phyloP scores from a whole-genome alignment of 1,140 invertebrate species.

The Panonychus citri region DNA sequence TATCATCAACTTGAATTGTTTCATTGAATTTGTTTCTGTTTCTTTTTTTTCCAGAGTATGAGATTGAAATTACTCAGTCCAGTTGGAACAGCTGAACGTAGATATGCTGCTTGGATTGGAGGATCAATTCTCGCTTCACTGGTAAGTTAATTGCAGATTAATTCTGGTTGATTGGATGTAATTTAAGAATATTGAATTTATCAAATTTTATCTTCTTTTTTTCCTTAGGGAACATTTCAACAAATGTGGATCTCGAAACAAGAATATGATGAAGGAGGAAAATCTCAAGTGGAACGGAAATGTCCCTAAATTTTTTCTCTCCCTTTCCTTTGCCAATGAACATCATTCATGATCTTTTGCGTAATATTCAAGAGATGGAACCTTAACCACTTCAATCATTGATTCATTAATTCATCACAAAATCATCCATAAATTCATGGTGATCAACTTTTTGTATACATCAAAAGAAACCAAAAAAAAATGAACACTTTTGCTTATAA shows the following conservation, averaged over 20 bases:
- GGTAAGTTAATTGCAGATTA: constrained; percentile 17
- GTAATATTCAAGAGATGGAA: too few species aligned
- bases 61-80: constrained; percentile 62
- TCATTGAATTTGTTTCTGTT: neutral
- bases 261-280: constrained; percentile 84
- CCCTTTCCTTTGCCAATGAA: too few species aligned
- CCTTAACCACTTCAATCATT: too few species aligned
- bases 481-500: too few species aligned
- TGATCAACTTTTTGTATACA: too few species aligned
- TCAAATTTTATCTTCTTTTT: neutral
- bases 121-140: constrained; percentile 84
- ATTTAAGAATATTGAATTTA: neutral
- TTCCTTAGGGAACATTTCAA: constrained; percentile 57
- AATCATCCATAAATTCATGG: too few species aligned
- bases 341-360: too few species aligned
- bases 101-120: constrained; percentile 86
- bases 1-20: neutral
- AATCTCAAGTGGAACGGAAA: constrained; percentile 70
- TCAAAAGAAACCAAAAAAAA: too few species aligned
- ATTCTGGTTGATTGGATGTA: neutral
- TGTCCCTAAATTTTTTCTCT: constrained; percentile 34
- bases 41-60: constrained; percentile 37
- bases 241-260: constrained; percentile 95
- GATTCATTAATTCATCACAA: too few species aligned
- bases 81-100: constrained; percentile 49